Percentiles rank a stretch among this genome's conserved stretches.
Evolutionary conservation across 2,797 vertebrate species (phyloP).

Genomic region (Paedocypris micromegethes): DNA sequence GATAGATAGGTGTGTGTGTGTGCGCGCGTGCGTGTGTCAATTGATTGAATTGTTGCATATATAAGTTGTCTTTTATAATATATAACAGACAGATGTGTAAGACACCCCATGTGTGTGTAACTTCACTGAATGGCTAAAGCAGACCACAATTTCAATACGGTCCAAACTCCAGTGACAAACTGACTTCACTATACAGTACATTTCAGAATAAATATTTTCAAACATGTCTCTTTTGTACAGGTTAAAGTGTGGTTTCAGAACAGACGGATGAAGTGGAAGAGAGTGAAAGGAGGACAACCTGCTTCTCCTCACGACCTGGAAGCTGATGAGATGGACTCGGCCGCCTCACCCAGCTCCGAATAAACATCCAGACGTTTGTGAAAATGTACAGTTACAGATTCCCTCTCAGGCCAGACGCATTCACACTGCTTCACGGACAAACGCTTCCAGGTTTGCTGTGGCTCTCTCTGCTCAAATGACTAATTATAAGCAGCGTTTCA

Average conservation of each 20-base stretch:
- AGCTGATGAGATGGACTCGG: slow-evolving; percentile 85
- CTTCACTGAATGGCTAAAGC: no score
- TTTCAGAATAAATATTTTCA: neutral
- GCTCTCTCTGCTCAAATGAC: slow-evolving; percentile 57
- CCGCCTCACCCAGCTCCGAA: slow-evolving; percentile 87
- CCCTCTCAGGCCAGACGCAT: neutral
- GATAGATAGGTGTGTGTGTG: no score
- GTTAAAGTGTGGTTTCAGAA: slow-evolving; percentile 99
- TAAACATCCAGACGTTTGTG: slow-evolving; percentile 53
- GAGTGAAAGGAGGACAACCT: slow-evolving; percentile 89
- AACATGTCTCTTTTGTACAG: slow-evolving; percentile 57
- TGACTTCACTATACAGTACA: no score
- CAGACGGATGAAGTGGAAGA: slow-evolving; percentile 98
- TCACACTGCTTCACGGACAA: slow-evolving; percentile 46
- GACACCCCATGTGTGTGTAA: no score
- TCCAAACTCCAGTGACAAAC: no score
- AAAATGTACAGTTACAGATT: slow-evolving; percentile 26
- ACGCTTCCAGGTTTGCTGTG: slow-evolving; percentile 50
- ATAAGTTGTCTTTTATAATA: no score
- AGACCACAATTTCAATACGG: no score
- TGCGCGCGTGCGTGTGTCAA: no score
- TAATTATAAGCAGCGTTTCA: slow-evolving; percentile 27
- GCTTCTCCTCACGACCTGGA: slow-evolving; percentile 81
- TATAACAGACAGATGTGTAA: no score
- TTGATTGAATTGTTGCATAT: no score